These are phyloP conservation scores for Zelleria hepariella DNA, from an alignment of 2,888 invertebrate species.

Conservation along the genomic window DNA sequence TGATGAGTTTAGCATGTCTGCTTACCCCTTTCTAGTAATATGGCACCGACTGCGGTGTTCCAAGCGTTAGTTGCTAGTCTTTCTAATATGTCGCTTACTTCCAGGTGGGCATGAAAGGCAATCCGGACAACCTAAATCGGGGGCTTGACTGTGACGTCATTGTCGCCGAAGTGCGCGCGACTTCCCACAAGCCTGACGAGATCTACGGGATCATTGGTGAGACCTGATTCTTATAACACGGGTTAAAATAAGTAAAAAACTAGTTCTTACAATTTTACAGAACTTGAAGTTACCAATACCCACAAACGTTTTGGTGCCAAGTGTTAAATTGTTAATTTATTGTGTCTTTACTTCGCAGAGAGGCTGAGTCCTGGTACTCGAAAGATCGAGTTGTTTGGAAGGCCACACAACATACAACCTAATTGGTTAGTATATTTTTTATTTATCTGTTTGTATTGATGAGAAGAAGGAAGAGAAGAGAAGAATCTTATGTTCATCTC, in stretches of 20 bases:
- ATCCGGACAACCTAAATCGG: slow-evolving; percentile 89
- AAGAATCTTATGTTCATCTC: too few relatives aligned
- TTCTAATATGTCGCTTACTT: not conserved
- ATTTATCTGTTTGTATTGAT: too few relatives aligned
- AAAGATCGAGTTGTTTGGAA: slow-evolving; percentile 96
- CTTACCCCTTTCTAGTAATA: slow-evolving; percentile 78
- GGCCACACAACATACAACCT: slow-evolving; percentile 97
- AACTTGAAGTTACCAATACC: not conserved
- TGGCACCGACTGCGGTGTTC: not conserved
- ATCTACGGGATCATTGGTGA: slow-evolving; percentile 93
- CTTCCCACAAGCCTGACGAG: slow-evolving; percentile 98
- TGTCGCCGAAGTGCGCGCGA: slow-evolving; percentile 97
- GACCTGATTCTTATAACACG: slow-evolving; percentile 1
- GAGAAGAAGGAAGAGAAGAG: too few relatives aligned
- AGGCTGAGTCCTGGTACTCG: slow-evolving; percentile 95
- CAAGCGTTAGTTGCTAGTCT: not conserved
- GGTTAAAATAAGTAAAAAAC: not conserved
- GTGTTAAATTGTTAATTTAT: not conserved
- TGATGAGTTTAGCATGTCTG: too few relatives aligned
- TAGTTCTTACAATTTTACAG: too few relatives aligned
- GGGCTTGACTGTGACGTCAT: slow-evolving; percentile 98
- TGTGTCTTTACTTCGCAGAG: slow-evolving; percentile 64
- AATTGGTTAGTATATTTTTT: slow-evolving; percentile 88
- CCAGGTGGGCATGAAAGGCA: slow-evolving; percentile 95
- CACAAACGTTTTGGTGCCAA: not conserved